Base-by-base conservation (phyloP, 2,888 invertebrate genomes). In the Microctonus hyperodae region DNA sequence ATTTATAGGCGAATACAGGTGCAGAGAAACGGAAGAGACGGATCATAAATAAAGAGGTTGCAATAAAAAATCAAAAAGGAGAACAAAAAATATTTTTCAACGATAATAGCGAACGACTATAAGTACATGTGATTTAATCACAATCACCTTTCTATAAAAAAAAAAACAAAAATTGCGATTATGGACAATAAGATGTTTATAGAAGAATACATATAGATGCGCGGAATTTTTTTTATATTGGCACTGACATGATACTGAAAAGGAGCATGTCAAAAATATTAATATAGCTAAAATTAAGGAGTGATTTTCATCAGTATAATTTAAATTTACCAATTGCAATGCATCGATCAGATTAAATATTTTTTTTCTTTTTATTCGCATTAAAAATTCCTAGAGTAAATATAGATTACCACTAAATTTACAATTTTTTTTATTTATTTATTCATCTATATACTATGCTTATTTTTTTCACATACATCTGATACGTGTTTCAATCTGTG, bases 401-500 rank as follows among this genome's bases (percentile, higher is more conserved):
- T 55, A 9, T 63, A 48, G 28, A 40, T 63, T 44, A 63, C 63
- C 31, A 44, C 22, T 53, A 55, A 28, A 63, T 63, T 63, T 55
- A 63, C 40, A 63, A 22, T 31, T 33, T 57, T 57, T 48, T 48
- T 56, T 64, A n/a, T n/a, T 31, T 35, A 20, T 50, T 64, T 44
- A 33, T 23, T 44, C 31, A 31, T 64, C n/a, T 53, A 68, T 63
- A 10, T 28, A 11, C 7, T 13, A 6, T 20, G 16, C 33, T 57
- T 57, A 35, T 31, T 3, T 16, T 33, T 25, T 28, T 44, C 16
- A 23, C 22, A 31, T 28, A 44, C 59, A 44, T 48, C 59, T 48
- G 59, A 48, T 48, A 59, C 59, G 35, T 65, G 57, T 59, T 37
- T 60, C 31, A 62, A 51, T 70, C 67, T 72, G 67, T 69, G 70